Percentiles rank a stretch among this genome's conserved stretches.
phyloP scores from a whole-genome alignment of 2,113 vertebrate species.

The Elephantulus edwardii region DNA sequence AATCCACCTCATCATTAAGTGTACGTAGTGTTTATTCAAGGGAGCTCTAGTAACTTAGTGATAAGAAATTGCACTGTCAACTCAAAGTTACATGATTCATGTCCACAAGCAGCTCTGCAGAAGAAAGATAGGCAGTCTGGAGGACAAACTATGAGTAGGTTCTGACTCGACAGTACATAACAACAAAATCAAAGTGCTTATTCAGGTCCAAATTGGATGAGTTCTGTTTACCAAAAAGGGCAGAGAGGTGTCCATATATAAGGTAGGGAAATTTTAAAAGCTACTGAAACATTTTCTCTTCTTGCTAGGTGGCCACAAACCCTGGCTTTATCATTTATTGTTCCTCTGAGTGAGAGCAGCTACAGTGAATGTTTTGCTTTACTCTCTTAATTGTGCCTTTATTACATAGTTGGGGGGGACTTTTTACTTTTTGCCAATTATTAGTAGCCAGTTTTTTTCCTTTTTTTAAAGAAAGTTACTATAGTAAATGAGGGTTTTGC shows the following conservation, averaged over 20 bases:
- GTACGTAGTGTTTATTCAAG: too few relatives aligned
- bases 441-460: neutral
- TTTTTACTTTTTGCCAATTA: slow-evolving; percentile 7
- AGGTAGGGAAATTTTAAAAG: neutral
- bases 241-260: neutral
- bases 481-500: too few relatives aligned
- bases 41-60: too few relatives aligned
- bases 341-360: neutral
- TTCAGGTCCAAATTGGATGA: neutral
- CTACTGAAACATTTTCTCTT: neutral
- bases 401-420: slow-evolving; percentile 18
- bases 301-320: neutral
- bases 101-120: too few relatives aligned
- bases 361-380: neutral
- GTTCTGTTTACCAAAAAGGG: neutral
- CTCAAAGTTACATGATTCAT: too few relatives aligned
- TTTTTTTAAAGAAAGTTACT: neutral
- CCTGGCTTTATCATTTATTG: neutral
- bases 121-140: too few relatives aligned
- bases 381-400: slow-evolving; percentile 16
- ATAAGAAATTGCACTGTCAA: too few relatives aligned
- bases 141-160: too few relatives aligned
- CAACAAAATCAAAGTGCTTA: too few relatives aligned
- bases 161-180: too few relatives aligned
- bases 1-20: too few relatives aligned